Conservation (phyloP, 2,797 vertebrate genomes). For the Tauraco hartlaubi region DNA sequence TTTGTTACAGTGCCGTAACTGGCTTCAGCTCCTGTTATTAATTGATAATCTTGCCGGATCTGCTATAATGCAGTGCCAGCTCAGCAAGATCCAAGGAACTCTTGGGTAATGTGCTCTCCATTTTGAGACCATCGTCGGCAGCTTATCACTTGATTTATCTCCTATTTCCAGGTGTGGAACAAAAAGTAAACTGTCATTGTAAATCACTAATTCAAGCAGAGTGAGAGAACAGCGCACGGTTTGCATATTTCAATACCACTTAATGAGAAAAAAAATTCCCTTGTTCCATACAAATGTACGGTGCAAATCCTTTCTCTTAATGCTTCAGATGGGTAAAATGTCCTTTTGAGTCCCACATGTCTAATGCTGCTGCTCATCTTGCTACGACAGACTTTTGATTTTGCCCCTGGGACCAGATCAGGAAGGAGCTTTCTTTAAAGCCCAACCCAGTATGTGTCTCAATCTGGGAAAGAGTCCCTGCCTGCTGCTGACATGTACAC, state of each 20-base stretch:
- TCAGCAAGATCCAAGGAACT: slow-evolving; percentile 46
- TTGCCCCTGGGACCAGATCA: neutral
- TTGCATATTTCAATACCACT: slow-evolving; percentile 40
- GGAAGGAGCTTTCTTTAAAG: neutral
- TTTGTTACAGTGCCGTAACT: neutral
- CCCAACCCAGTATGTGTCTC: neutral
- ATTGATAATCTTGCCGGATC: slow-evolving; percentile 11
- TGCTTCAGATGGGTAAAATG: slow-evolving; percentile 16
- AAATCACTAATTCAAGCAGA: slow-evolving; percentile 63
- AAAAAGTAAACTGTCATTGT: slow-evolving; percentile 49
- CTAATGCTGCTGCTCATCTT: neutral
- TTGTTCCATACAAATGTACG: neutral
- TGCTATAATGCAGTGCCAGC: slow-evolving; percentile 35
- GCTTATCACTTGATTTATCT: slow-evolving; percentile 70
- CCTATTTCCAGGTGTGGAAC: slow-evolving; percentile 68
- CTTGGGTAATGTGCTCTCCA: slow-evolving; percentile 29
- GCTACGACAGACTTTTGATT: slow-evolving; percentile 25
- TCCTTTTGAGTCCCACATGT: slow-evolving; percentile 15
- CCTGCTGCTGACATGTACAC: neutral
- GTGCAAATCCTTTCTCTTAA: slow-evolving; percentile 4
- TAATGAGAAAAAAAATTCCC: slow-evolving; percentile 12
- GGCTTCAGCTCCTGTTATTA: slow-evolving; percentile 29
- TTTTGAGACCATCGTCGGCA: neutral
- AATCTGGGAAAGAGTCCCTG: neutral
- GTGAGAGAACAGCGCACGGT: neutral